A percentile compares a stretch with the other conserved stretches of the same genome.
Conservation (phyloP, 2,888 invertebrate genomes). For the Xestia rhomboidea region DNA sequence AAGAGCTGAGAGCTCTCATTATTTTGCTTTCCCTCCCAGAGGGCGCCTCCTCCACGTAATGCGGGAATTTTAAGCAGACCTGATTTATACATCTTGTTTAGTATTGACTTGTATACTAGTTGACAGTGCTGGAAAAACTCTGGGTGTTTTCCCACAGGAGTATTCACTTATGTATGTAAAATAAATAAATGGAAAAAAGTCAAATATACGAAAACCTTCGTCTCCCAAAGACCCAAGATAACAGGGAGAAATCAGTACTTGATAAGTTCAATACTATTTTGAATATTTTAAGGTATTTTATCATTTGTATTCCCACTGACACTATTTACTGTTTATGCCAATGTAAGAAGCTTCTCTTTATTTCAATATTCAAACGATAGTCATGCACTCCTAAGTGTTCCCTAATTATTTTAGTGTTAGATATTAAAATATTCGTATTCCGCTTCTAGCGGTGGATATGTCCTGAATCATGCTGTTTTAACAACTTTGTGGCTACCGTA, state of each 20-base stretch:
- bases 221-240: neutral
- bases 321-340: neutral
- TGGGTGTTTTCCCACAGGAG: neutral
- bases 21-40: conserved; percentile 66
- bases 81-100: conserved; percentile 69
- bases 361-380: neutral
- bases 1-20: conserved; percentile 74
- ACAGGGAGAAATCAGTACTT: neutral
- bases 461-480: too few species aligned
- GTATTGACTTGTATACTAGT: conserved; percentile 60
- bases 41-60: conserved; percentile 60
- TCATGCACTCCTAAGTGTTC: neutral
- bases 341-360: too few species aligned
- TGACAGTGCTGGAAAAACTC: neutral
- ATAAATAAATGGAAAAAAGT: neutral
- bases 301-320: too few species aligned
- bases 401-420: too few species aligned
- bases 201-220: neutral
- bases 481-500: too few species aligned
- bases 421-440: too few species aligned
- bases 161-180: neutral
- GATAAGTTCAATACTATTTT: neutral
- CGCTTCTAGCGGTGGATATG: too few species aligned
- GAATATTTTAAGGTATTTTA: neutral
- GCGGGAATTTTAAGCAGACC: conserved; percentile 69